Conservation (phyloP, 1,140 invertebrate genomes). For the Dendrolimus kikuchii region DNA sequence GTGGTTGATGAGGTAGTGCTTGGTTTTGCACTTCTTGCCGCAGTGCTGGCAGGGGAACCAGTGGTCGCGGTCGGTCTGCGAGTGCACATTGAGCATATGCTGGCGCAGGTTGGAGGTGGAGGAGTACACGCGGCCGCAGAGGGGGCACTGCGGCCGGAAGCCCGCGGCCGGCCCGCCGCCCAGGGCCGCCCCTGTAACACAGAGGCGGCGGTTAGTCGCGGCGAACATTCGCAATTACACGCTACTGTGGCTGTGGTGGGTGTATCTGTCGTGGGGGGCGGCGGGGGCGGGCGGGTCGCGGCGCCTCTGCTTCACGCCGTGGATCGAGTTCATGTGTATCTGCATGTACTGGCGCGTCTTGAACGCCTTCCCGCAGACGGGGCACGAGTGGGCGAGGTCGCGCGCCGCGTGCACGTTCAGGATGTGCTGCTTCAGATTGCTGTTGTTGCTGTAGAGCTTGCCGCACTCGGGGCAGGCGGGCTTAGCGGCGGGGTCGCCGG, state of each 20-base stretch:
- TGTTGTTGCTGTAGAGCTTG: slow-evolving; percentile 77
- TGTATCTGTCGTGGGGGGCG: slow-evolving; percentile 44
- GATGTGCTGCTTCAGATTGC: slow-evolving; percentile 83
- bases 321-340: slow-evolving; percentile 80
- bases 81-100: slow-evolving; percentile 83
- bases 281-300: slow-evolving; percentile 50
- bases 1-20: slow-evolving; percentile 84
- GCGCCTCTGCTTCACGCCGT: slow-evolving; percentile 77
- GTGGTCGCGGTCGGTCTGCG: slow-evolving; percentile 78
- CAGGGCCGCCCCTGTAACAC: slow-evolving; percentile 72
- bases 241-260: slow-evolving; percentile 57
- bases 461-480: slow-evolving; percentile 79
- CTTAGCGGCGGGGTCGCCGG: slow-evolving; percentile 55
- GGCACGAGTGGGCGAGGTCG: slow-evolving; percentile 76
- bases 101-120: slow-evolving; percentile 80
- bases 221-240: slow-evolving; percentile 31
- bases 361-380: slow-evolving; percentile 78
- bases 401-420: slow-evolving; percentile 81
- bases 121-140: slow-evolving; percentile 80
- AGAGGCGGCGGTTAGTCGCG: slow-evolving; percentile 68
- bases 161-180: slow-evolving; percentile 65
- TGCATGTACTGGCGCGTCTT: slow-evolving; percentile 82
- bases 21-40: slow-evolving; percentile 83
- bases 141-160: slow-evolving; percentile 76
- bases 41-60: slow-evolving; percentile 82